Percentiles rank a stretch among this genome's conserved stretches.
These are phyloP conservation scores for Hippocampus abdominalis DNA, from an alignment of 2,113 vertebrate genomes.

Conservation along the genomic window DNA sequence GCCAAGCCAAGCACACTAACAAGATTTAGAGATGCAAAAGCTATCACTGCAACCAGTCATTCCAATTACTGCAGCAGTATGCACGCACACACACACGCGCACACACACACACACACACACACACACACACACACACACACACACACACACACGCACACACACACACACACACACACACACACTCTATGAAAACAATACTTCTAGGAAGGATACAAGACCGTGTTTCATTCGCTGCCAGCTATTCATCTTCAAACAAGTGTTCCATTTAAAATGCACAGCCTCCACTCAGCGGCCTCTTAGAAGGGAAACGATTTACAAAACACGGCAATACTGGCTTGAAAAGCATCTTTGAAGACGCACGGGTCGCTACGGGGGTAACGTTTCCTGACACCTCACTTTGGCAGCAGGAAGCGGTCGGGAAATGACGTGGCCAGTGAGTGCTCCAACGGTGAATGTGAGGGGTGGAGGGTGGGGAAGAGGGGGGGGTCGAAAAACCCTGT, in stretches of 20 bases:
- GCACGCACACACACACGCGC: neutral
- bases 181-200: conserved; percentile 46
- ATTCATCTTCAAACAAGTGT: conserved; percentile 57
- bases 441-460: conserved; percentile 31
- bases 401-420: conserved; percentile 45
- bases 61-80: conserved; percentile 40
- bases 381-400: conserved; percentile 55
- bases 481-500: conserved; percentile 46
- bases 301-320: conserved; percentile 48
- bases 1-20: conserved; percentile 44
- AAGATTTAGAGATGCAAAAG: conserved; percentile 45
- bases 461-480: too few species aligned
- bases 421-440: conserved; percentile 37
- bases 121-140: neutral
- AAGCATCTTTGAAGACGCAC: conserved; percentile 37
- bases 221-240: conserved; percentile 56
- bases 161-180: conserved; percentile 6
- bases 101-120: conserved; percentile 6
- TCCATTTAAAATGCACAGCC: conserved; percentile 48
- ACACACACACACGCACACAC: neutral
- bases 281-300: conserved; percentile 39
- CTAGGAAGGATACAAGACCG: conserved; percentile 38
- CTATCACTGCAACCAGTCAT: conserved; percentile 51
- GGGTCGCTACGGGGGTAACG: conserved; percentile 41
- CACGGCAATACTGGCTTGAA: conserved; percentile 35